A percentile compares a stretch with the other conserved stretches of the same genome.
Evolutionary conservation across 2,888 invertebrate species (phyloP).

Genomic region (Hedychridium roseum): DNA sequence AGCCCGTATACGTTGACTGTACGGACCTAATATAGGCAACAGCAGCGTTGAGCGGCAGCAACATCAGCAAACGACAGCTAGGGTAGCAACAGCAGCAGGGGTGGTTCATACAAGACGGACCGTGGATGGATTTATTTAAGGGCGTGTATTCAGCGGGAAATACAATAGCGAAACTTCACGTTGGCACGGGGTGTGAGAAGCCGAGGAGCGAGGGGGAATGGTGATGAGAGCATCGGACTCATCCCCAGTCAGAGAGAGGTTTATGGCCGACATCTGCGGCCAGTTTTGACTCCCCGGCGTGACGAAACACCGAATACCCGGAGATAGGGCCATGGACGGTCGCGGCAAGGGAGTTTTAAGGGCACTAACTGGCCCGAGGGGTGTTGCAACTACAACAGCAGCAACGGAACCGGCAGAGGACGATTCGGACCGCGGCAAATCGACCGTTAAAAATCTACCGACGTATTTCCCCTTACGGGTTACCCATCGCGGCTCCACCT

Average conservation of each 20-base stretch:
- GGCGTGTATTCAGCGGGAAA: slow-evolving; percentile 57
- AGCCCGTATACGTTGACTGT: slow-evolving; percentile 9
- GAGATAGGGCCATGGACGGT: slow-evolving; percentile 23
- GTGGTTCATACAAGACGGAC: slow-evolving; percentile 28
- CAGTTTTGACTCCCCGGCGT: slow-evolving; percentile 60
- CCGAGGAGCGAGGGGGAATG: slow-evolving; percentile 13
- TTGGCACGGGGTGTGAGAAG: slow-evolving; percentile 18
- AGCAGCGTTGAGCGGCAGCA: neutral
- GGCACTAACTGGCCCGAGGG: slow-evolving; percentile 47
- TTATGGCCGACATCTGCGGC: slow-evolving; percentile 61
- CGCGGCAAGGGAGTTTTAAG: slow-evolving; percentile 42
- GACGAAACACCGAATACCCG: slow-evolving; percentile 54
- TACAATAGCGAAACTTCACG: slow-evolving; percentile 49
- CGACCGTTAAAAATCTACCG: slow-evolving; percentile 61
- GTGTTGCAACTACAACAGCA: slow-evolving; percentile 21
- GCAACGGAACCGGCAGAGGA: slow-evolving; percentile 17
- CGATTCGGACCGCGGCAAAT: slow-evolving; percentile 48
- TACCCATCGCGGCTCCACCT: no score
- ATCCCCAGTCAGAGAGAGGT: no score
- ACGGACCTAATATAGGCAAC: slow-evolving; percentile 33
- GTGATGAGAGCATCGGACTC: no score
- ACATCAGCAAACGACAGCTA: no score
- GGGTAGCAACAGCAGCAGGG: slow-evolving; percentile 21
- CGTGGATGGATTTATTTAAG: slow-evolving; percentile 57
- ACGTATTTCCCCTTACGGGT: slow-evolving; percentile 1